phyloP scores from a whole-genome alignment of 2,888 invertebrate species.

The Campoletis raptor region DNA sequence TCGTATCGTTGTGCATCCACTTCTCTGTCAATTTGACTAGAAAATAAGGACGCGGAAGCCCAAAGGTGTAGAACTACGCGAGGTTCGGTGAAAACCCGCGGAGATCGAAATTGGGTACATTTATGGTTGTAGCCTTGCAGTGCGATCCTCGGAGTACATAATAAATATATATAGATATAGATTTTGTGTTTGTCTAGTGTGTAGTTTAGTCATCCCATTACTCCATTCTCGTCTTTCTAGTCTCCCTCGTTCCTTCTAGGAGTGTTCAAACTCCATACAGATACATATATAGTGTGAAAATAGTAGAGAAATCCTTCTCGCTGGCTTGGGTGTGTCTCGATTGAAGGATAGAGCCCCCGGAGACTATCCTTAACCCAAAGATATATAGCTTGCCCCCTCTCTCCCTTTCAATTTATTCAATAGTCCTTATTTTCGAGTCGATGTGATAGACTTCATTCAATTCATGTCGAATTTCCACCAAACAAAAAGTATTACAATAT shows the following conservation, averaged over 20 bases:
- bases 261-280: neutral
- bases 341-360: slow-evolving; percentile 48
- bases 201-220: slow-evolving; percentile 34
- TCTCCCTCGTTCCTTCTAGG: slow-evolving; percentile 4
- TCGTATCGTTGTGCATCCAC: slow-evolving; percentile 64
- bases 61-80: slow-evolving; percentile 1
- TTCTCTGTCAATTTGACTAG: slow-evolving; percentile 70
- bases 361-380: slow-evolving; percentile 52
- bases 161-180: neutral
- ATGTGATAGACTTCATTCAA: neutral
- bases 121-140: slow-evolving; percentile 41
- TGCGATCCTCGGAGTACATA: neutral
- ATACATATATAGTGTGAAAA: neutral
- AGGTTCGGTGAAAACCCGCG: slow-evolving; percentile 33
- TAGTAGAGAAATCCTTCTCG: slow-evolving; percentile 34
- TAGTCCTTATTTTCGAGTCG: slow-evolving; percentile 30
- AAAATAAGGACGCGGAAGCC: slow-evolving; percentile 64
- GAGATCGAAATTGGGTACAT: slow-evolving; percentile 59
- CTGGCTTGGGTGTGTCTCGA: slow-evolving; percentile 43
- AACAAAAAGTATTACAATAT: neutral
- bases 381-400: slow-evolving; percentile 14
- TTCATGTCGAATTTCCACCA: neutral
- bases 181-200: slow-evolving; percentile 2
- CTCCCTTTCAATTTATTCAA: slow-evolving; percentile 11
- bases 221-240: slow-evolving; percentile 38